Conservation (phyloP, 2,888 invertebrate species). For the Laothoe populi region DNA sequence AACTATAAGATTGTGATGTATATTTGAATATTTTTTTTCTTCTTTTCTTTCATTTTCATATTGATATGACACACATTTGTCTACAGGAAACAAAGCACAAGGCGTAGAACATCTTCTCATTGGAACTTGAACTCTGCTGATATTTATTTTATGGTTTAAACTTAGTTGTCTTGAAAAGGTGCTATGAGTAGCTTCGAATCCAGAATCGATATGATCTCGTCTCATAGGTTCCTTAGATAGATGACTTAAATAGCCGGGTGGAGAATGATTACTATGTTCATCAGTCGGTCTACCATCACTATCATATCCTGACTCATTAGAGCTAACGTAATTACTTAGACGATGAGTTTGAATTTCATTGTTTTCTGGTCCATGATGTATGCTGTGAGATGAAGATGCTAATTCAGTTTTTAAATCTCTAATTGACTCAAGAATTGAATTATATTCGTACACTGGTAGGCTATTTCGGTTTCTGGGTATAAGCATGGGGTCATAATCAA, state of each 20-base stretch:
- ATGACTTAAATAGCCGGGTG: conserved; percentile 80
- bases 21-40: conserved; percentile 48
- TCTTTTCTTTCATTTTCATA: conserved; percentile 64
- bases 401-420: conserved; percentile 74
- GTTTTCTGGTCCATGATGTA: conserved; percentile 82
- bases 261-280: conserved; percentile 82
- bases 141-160: conserved; percentile 76
- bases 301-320: conserved; percentile 93
- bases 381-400: conserved; percentile 77
- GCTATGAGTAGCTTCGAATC: conserved; percentile 62
- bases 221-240: conserved; percentile 62
- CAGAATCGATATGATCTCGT: conserved; percentile 54
- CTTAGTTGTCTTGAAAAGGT: conserved; percentile 75
- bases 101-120: conserved; percentile 77
- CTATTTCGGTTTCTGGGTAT: conserved; percentile 80
- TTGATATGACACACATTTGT: conserved; percentile 64
- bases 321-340: conserved; percentile 90
- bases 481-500: conserved; percentile 80
- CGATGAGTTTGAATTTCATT: conserved; percentile 86
- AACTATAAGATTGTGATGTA: conserved; percentile 46
- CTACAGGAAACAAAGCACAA: conserved; percentile 75
- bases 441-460: conserved; percentile 79
- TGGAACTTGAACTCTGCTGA: conserved; percentile 71
- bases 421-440: conserved; percentile 68
- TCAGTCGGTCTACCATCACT: conserved; percentile 88